A percentile compares a stretch with the other conserved stretches of the same genome.
These are phyloP conservation scores for Hipposideros larvatus DNA, from an alignment of 2,797 vertebrate species.

Conservation along the genomic window DNA sequence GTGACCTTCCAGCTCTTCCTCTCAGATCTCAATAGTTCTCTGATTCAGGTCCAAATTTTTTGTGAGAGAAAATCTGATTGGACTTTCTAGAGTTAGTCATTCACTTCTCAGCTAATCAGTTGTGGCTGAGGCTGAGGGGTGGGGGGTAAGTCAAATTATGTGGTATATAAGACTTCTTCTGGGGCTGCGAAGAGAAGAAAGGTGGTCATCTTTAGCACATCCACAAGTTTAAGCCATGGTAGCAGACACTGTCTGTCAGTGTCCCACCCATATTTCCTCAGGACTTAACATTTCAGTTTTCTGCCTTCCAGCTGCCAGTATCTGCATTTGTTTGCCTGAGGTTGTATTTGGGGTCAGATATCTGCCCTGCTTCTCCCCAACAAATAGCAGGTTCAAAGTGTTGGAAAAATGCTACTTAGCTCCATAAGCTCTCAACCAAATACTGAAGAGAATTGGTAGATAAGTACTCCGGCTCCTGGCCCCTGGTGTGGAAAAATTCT, in stretches of 20 bases:
- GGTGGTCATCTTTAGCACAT: background rate
- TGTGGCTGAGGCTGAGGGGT: background rate
- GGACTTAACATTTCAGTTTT: background rate
- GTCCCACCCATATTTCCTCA: background rate
- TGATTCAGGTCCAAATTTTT: background rate
- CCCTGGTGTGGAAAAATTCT: background rate
- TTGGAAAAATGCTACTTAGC: background rate
- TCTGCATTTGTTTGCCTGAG: background rate
- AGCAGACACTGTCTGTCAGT: background rate
- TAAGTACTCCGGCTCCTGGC: background rate
- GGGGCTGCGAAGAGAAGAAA: background rate
- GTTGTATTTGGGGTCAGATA: background rate
- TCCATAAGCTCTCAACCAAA: too few species aligned
- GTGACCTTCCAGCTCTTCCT: background rate
- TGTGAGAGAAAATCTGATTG: constrained; percentile 1
- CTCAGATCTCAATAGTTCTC: background rate
- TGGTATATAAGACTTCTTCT: background rate
- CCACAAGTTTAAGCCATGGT: background rate
- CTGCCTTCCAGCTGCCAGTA: background rate
- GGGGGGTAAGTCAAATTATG: too few species aligned
- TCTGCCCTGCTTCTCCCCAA: fast-evolving
- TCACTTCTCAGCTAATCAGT: background rate
- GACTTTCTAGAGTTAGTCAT: background rate
- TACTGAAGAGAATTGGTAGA: background rate
- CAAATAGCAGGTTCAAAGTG: background rate